Base-by-base conservation (phyloP, 2,888 invertebrate genomes). In the Congeria kusceri region DNA sequence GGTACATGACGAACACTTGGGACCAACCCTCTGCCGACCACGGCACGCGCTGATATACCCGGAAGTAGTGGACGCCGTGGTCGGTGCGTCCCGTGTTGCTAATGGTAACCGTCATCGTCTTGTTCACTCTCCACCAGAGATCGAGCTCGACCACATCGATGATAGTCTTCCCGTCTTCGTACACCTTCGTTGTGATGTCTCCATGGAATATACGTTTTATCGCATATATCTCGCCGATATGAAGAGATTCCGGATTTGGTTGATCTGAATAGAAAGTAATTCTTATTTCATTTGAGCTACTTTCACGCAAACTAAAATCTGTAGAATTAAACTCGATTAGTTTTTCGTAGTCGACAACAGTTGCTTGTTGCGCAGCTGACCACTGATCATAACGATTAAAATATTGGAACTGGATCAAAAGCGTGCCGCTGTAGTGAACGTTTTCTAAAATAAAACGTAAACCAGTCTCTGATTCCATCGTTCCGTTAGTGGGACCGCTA, bases 1-100 rank as follows among this genome's bases (percentile, higher is more conserved):
- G 88, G 56, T 88, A 89, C 39, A 89, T 73, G 13, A 87, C 87
- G 57, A 89, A 86, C 9, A 87, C 81, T 75, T 87, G 86, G n/a
- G 86, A 80, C 46, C 64, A 86, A 15, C 81, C 78, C 4, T 72
- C 65, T 3, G 66, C 68, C 0, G 77, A 68, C 88, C 88, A 88
- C 0, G 87, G 89, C 1, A 86, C 79, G 39, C 67, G 73, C 20
- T 80, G 73, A 11, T 84, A 86, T 13, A 89, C 67, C 29, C 86
- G 59, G 25, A 88, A 63, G 61, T 79, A 89, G 58, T 86, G 84
- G 3, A 84, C 77, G 25, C 78, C 62, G 15, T 46, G 32, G 61
- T 76, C 83, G 2, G 39, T 66, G 23, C 66, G 29, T 3, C 74
- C 77, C 15, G 27, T 73, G 27, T 83, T 73, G 9, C 73, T 49